phyloP scores from a whole-genome alignment of 2,113 vertebrate species.

The Anguilla japonica region DNA sequence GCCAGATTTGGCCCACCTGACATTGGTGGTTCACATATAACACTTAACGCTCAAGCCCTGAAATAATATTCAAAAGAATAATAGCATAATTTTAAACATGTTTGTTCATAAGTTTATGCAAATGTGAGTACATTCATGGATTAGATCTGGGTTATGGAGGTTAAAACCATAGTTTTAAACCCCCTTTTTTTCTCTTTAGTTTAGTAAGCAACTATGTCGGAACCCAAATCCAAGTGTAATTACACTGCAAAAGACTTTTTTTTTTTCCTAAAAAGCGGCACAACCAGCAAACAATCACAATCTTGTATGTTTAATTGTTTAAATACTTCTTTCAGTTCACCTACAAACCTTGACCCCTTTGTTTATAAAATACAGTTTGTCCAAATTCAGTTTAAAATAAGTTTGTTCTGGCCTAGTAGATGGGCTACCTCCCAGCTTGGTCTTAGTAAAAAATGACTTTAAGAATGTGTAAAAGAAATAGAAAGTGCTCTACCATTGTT shows the following conservation, averaged over 20 bases:
- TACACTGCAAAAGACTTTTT: slow-evolving; percentile 9
- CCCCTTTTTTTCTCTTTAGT: slow-evolving; percentile 35
- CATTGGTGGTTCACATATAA: slow-evolving; percentile 64
- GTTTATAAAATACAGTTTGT: slow-evolving; percentile 40
- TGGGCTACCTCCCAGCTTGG: slow-evolving; percentile 41
- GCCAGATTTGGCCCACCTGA: slow-evolving; percentile 42
- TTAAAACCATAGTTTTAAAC: slow-evolving; percentile 37
- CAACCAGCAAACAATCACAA: slow-evolving; percentile 54
- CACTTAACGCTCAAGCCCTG: slow-evolving; percentile 52
- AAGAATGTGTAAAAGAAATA: slow-evolving; percentile 62
- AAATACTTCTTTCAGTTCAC: slow-evolving; percentile 40
- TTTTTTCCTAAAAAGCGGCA: slow-evolving; percentile 45
- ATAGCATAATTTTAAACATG: slow-evolving; percentile 41
- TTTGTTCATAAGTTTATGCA: slow-evolving; percentile 62
- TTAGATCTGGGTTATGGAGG: slow-evolving; percentile 53
- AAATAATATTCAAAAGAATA: slow-evolving; percentile 61
- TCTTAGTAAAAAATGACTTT: slow-evolving; percentile 48
- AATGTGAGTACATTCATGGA: slow-evolving; percentile 69
- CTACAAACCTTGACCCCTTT: slow-evolving; percentile 36
- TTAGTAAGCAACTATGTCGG: slow-evolving; percentile 42
- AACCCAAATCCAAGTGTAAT: slow-evolving; percentile 29
- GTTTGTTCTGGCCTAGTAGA: slow-evolving; percentile 40
- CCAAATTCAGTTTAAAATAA: slow-evolving; percentile 38
- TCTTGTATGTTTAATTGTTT: slow-evolving; percentile 58
- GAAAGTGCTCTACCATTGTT: slow-evolving; percentile 66